Conservation (phyloP, 1,140 invertebrate genomes). For the Musca domestica region DNA sequence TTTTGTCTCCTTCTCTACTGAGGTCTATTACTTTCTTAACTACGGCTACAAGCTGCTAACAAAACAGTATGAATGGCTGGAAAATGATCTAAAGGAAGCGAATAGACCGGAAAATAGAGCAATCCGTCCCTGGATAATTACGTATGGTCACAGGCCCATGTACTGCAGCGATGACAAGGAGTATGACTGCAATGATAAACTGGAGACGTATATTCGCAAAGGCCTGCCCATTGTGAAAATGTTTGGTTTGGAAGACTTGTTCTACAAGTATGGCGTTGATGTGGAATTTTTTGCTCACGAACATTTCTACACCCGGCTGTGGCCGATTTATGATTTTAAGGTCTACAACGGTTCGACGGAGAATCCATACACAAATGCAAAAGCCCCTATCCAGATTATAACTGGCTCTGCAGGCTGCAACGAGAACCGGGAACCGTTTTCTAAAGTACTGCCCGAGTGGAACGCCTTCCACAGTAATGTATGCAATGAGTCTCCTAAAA, state of each 20-base stretch:
- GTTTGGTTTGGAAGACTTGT: constrained; percentile 80
- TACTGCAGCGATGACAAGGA: constrained; percentile 89
- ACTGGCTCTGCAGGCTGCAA: constrained; percentile 89
- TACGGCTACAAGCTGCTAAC: constrained; percentile 84
- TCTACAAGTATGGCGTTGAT: constrained; percentile 89
- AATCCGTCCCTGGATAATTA: constrained; percentile 86
- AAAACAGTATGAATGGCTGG: constrained; percentile 89
- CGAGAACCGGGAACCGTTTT: constrained; percentile 60
- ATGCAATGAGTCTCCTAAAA: background rate
- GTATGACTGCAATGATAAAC: constrained; percentile 88
- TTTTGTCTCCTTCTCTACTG: constrained; percentile 89
- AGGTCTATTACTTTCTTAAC: constrained; percentile 90
- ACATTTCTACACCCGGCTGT: constrained; percentile 92
- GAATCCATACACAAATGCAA: constrained; percentile 80
- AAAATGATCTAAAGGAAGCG: constrained; percentile 72
- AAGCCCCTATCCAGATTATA: constrained; percentile 88
- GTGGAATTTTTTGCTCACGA: constrained; percentile 94
- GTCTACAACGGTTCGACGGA: constrained; percentile 78
- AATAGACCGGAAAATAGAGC: constrained; percentile 65
- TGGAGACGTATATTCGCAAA: constrained; percentile 71
- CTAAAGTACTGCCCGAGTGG: constrained; percentile 48
- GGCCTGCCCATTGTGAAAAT: constrained; percentile 73
- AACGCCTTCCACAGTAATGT: constrained; percentile 61
- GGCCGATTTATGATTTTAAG: constrained; percentile 85
- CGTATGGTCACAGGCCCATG: constrained; percentile 95